phyloP scores from a whole-genome alignment of 2,888 invertebrate genomes.

The Melanophora roralis region DNA sequence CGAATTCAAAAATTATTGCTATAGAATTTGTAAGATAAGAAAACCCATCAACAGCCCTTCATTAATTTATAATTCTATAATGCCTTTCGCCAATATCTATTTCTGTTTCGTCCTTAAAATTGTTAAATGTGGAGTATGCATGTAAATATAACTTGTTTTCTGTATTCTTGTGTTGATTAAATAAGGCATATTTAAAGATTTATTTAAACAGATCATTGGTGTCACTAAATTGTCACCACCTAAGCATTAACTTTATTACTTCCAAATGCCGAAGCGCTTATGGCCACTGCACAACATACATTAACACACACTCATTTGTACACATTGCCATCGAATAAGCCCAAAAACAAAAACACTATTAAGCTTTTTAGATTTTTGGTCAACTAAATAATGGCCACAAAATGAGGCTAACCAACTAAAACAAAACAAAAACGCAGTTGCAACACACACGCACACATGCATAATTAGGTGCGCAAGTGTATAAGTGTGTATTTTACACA shows the following conservation, averaged over 20 bases:
- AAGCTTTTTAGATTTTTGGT: conserved; percentile 62
- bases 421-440: conserved; percentile 48
- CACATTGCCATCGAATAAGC: conserved; percentile 4
- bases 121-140: background rate
- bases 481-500: background rate
- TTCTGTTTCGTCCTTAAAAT: background rate
- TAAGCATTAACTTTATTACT: conserved; percentile 73
- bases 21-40: no score
- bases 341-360: conserved; percentile 48
- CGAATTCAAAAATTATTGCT: no score
- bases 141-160: background rate
- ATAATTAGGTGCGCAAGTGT: background rate
- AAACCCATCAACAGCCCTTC: no score
- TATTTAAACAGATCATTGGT: conserved; percentile 65
- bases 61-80: background rate
- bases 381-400: conserved; percentile 62
- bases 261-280: conserved; percentile 49
- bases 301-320: background rate
- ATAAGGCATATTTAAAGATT: conserved; percentile 63
- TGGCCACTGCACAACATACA: conserved; percentile 16
- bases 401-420: conserved; percentile 60
- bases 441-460: conserved; percentile 6
- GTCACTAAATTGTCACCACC: conserved; percentile 67
- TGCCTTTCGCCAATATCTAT: conserved; percentile 14
- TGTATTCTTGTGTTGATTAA: conserved; percentile 44